Percentiles rank a stretch among this genome's conserved stretches.
These are phyloP conservation scores for Lasioglossum marginatum DNA, from an alignment of 2,888 invertebrate species.

Conservation along the genomic window DNA sequence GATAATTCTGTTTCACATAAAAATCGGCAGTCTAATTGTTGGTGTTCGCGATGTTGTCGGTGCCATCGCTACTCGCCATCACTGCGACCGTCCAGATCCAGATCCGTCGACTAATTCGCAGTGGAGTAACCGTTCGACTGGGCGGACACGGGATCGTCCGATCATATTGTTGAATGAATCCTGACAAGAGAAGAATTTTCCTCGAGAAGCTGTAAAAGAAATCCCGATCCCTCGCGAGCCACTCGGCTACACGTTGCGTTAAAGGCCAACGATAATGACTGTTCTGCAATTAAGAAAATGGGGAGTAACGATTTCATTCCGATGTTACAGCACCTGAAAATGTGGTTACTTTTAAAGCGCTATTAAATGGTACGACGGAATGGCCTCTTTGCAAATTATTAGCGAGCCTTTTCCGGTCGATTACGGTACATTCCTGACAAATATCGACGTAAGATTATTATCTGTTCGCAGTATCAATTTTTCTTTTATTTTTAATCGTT, in stretches of 20 bases:
- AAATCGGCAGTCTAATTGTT: neutral
- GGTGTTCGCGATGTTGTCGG: neutral
- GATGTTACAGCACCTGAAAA: conserved; percentile 5
- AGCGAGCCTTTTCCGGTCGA: neutral
- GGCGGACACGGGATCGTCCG: conserved; percentile 37
- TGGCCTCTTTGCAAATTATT: neutral
- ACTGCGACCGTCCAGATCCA: conserved; percentile 25
- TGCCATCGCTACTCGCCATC: neutral
- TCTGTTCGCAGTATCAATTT: neutral
- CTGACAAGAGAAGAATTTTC: conserved; percentile 7
- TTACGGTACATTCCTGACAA: neutral
- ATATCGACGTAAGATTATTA: neutral
- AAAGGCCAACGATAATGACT: conserved; percentile 14
- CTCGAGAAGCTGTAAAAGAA: conserved; percentile 5
- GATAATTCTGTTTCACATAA: too few relatives aligned
- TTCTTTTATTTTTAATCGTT: neutral
- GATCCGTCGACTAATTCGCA: conserved; percentile 52
- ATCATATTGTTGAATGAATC: conserved; percentile 6
- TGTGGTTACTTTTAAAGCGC: neutral
- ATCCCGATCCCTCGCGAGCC: neutral
- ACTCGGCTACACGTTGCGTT: neutral
- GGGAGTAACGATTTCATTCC: conserved; percentile 41
- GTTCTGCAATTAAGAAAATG: conserved; percentile 50
- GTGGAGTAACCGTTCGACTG: conserved; percentile 51
- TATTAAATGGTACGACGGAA: neutral